Evolutionary conservation across 2,113 vertebrate genomes (phyloP).

Genomic region (Gracilinanus agilis): DNA sequence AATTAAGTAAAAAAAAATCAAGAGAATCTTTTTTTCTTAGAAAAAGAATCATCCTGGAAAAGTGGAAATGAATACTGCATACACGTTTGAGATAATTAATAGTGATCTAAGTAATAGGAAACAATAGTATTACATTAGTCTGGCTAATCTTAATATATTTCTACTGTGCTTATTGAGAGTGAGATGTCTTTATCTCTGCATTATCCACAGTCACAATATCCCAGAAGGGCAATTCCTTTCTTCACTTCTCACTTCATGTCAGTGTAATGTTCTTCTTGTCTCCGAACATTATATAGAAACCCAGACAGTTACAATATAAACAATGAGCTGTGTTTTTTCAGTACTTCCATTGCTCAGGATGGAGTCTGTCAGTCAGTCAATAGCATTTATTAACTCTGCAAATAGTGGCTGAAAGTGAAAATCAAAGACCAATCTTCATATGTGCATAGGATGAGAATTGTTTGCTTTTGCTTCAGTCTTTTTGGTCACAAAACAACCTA

Average conservation of each 20-base stretch:
- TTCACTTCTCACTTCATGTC: neutral
- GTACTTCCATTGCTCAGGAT: neutral
- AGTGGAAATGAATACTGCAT: neutral
- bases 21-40: neutral
- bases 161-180: neutral
- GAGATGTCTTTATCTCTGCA: neutral
- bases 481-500: neutral
- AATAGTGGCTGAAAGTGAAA: neutral
- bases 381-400: neutral
- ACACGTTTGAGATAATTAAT: neutral
- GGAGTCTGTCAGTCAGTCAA: neutral
- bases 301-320: conserved; percentile 2
- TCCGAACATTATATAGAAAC: neutral
- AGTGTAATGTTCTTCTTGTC: neutral
- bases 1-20: neutral
- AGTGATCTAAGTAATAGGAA: neutral
- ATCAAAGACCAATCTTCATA: conserved; percentile 9
- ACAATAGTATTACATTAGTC: neutral
- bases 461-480: neutral
- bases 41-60: neutral
- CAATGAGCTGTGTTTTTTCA: neutral
- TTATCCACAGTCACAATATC: neutral
- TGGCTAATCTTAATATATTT: neutral
- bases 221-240: neutral
- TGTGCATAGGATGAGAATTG: neutral